Percentiles rank a stretch among this genome's conserved stretches.
phyloP scores from a whole-genome alignment of 2,888 invertebrate species.

The Noctua fimbriata region DNA sequence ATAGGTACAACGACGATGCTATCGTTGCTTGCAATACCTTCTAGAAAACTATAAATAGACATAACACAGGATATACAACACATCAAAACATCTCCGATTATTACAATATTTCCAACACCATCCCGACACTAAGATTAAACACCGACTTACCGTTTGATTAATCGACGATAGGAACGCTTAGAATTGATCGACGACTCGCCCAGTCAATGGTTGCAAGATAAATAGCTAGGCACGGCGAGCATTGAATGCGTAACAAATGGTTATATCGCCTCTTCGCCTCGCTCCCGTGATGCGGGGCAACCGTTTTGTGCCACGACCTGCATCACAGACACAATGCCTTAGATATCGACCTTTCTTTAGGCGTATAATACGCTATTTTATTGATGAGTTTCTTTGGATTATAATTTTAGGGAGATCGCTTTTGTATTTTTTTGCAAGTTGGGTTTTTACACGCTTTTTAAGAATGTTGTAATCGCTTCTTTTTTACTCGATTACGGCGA shows the following conservation, averaged over 20 bases:
- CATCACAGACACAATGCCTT: slow-evolving; percentile 79
- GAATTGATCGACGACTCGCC: slow-evolving; percentile 81
- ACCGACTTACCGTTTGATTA: slow-evolving; percentile 77
- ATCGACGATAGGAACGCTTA: slow-evolving; percentile 75
- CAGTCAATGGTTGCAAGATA: slow-evolving; percentile 82
- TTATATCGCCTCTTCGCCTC: slow-evolving; percentile 74
- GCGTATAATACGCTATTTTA: slow-evolving; percentile 72
- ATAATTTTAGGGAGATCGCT: slow-evolving; percentile 48
- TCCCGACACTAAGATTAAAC: slow-evolving; percentile 63
- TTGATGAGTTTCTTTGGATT: slow-evolving; percentile 58
- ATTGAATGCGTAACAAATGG: slow-evolving; percentile 87
- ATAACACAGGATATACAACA: background rate
- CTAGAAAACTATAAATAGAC: background rate
- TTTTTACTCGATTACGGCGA: background rate
- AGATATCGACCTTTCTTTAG: slow-evolving; percentile 70
- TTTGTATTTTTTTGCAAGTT: slow-evolving; percentile 53
- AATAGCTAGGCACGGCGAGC: slow-evolving; percentile 77
- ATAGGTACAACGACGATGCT: background rate
- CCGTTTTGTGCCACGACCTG: slow-evolving; percentile 79
- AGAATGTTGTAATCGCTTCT: background rate
- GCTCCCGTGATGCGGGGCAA: slow-evolving; percentile 75
- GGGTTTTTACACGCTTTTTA: slow-evolving; percentile 8
- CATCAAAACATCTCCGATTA: slow-evolving; percentile 23
- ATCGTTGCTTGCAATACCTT: background rate
- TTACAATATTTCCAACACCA: slow-evolving; percentile 54